Percentiles rank a stretch among this genome's conserved stretches.
These are phyloP conservation scores for Spodoptera frugiperda DNA, from an alignment of 1,140 invertebrate species.

Conservation along the genomic window DNA sequence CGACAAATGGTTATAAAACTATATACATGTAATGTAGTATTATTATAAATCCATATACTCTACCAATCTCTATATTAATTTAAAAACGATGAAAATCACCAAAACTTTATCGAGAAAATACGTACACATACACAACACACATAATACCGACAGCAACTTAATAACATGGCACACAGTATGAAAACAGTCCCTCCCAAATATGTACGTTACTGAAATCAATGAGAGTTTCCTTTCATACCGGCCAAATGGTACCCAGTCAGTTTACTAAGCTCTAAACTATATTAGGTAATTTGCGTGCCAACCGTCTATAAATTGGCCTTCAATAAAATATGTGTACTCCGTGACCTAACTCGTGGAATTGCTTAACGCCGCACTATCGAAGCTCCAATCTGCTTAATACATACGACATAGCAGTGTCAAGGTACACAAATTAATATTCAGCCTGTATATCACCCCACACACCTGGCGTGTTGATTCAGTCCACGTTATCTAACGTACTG, in stretches of 20 bases:
- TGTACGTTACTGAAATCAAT: not conserved
- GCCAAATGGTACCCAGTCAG: not conserved
- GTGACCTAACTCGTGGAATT: slow-evolving; percentile 38
- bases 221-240: slow-evolving; percentile 5
- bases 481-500: slow-evolving; percentile 63
- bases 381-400: slow-evolving; percentile 47
- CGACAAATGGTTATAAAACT: too few relatives aligned
- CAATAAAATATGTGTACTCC: slow-evolving; percentile 36
- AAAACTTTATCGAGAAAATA: too few relatives aligned
- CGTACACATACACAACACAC: too few relatives aligned
- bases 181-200: not conserved
- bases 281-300: slow-evolving; percentile 17
- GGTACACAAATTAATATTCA: slow-evolving; percentile 75
- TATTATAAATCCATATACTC: too few relatives aligned
- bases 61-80: too few relatives aligned
- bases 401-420: slow-evolving; percentile 51
- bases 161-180: not conserved
- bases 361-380: slow-evolving; percentile 29
- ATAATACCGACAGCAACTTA: not conserved
- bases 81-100: too few relatives aligned
- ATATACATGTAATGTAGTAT: too few relatives aligned
- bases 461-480: slow-evolving; percentile 71
- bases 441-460: slow-evolving; percentile 60
- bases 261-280: slow-evolving; percentile 13
- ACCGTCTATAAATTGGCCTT: slow-evolving; percentile 19